Base-by-base conservation (phyloP, 2,797 vertebrate genomes). In the Enteromius afrohamiltoni region DNA sequence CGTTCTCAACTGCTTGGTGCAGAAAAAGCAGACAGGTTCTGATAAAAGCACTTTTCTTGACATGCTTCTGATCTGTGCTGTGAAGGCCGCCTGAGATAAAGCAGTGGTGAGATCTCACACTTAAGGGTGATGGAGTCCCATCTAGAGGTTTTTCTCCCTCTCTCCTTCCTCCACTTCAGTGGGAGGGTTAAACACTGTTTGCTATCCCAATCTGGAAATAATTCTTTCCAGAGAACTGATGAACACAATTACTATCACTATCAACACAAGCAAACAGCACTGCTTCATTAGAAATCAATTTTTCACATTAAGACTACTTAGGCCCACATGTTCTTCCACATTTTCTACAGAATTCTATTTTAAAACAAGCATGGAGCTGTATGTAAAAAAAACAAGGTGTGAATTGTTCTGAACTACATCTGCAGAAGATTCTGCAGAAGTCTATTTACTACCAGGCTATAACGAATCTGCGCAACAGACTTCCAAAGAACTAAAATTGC, bases 31-130 rank as follows among this genome's bases (percentile, higher is more conserved):
- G 55, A 58, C 73, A 31, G 69, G 45, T 70, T 55, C 37, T 78
- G 85, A 85, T 83, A 83, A 80, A 29, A 42, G 23, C 60, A 51
- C 58, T 79, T 49, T 51, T 62, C 64, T 73, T 21, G 80, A 75
- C 47, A 47, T 34, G 21, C 58, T 34, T 83, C 42, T 75, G 65
- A 68, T 75, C 67, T 51, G 51, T 69, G 85, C 75, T 60, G n/a
- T 62, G 67, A 51, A 82, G 73, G 79, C 79, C 19, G 60, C 19
- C 65, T 2, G 23, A 64, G 47, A 85, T 69, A 79, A 83, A 80
- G 70, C 77, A 79, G 42, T 10, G 14, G 4, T 71, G 34, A 68
- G 51, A 68, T 62, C 64, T 62, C 13, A 60, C 79, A 77, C 68
- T 73, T 79, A 45, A 77, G 80, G 21, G 55, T 71, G 74, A 82